A percentile compares a stretch with the other conserved stretches of the same genome.
phyloP scores from a whole-genome alignment of 1,140 invertebrate genomes.

The Trachymyrmex septentrionalis region DNA sequence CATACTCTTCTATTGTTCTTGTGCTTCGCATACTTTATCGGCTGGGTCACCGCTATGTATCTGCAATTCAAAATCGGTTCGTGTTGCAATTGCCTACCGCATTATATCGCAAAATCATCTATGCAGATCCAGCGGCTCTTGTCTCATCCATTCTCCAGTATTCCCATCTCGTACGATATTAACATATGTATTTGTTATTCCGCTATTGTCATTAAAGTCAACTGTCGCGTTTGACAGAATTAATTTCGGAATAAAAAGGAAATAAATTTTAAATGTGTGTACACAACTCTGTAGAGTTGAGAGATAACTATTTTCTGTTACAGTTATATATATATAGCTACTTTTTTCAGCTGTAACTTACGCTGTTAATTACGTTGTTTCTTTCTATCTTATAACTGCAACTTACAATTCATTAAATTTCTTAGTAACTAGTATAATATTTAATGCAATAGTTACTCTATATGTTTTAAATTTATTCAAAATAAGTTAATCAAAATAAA shows the following conservation, averaged over 20 bases:
- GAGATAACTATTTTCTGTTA: too few relatives aligned
- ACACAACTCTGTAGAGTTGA: too few relatives aligned
- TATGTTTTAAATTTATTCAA: too few relatives aligned
- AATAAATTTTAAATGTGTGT: not conserved
- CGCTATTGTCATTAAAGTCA: not conserved
- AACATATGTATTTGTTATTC: not conserved
- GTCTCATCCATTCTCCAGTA: not conserved
- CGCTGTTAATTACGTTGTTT: too few relatives aligned
- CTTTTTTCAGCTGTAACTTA: too few relatives aligned
- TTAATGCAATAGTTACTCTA: too few relatives aligned
- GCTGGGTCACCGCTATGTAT: conserved; percentile 99
- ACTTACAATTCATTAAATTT: too few relatives aligned
- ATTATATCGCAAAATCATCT: conserved; percentile 41
- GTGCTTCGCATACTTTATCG: conserved; percentile 99
- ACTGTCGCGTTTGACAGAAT: not conserved
- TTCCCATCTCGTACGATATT: not conserved
- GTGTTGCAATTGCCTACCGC: conserved; percentile 30
- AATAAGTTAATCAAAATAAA: too few relatives aligned
- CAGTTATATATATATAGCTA: too few relatives aligned
- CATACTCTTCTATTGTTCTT: conserved; percentile 98
- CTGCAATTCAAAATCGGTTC: conserved; percentile 85
- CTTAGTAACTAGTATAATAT: too few relatives aligned
- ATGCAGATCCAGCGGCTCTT: not conserved
- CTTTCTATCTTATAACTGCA: too few relatives aligned
- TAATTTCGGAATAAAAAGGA: not conserved